Evolutionary conservation across 2,888 invertebrate species (phyloP).

Genomic region (Drosophila subquinaria): DNA sequence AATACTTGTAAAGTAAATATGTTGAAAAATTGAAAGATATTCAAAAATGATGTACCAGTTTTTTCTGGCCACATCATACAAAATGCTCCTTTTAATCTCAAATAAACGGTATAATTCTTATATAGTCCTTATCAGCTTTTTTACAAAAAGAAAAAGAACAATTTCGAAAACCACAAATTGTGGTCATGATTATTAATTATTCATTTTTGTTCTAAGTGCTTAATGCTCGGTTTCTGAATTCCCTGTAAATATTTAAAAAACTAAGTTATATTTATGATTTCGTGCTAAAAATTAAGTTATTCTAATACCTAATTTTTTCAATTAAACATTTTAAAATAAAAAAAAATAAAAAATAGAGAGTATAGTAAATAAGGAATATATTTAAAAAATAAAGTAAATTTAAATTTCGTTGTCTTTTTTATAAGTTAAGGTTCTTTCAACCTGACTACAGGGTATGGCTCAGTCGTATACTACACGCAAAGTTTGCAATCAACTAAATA

Average conservation of each 20-base stretch:
- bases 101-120: not conserved
- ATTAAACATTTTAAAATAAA: too few species aligned
- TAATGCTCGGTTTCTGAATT: not conserved
- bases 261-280: not conserved
- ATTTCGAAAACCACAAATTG: not conserved
- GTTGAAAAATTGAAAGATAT: slow-evolving; percentile 10
- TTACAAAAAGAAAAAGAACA: not conserved
- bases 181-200: not conserved
- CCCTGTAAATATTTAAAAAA: not conserved
- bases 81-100: not conserved
- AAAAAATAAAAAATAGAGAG: too few species aligned
- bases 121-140: not conserved
- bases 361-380: too few species aligned
- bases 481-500: not conserved
- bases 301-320: too few species aligned
- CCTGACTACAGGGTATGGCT: slow-evolving; percentile 2
- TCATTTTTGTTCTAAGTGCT: not conserved
- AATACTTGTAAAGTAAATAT: slow-evolving; percentile 39
- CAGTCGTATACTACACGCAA: not conserved
- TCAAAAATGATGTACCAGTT: slow-evolving; percentile 3
- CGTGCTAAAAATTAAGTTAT: too few species aligned
- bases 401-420: too few species aligned
- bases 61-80: not conserved
- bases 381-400: too few species aligned
- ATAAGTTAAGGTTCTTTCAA: not conserved